phyloP scores from a whole-genome alignment of 2,888 invertebrate species.

The Argyresthia goedartella region DNA sequence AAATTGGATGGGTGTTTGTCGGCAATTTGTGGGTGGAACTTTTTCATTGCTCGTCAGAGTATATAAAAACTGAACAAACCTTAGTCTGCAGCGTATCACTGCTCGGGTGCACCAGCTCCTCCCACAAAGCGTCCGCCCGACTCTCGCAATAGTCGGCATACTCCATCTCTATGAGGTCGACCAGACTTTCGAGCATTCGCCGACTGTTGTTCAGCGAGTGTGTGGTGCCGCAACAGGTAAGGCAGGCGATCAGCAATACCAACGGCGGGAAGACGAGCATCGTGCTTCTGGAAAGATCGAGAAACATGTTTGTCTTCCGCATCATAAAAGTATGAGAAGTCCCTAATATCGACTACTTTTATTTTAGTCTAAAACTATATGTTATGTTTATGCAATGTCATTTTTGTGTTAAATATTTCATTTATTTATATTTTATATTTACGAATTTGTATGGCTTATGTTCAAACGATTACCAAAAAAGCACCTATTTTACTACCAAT shows the following conservation, averaged over 20 bases:
- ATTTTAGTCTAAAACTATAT: too few relatives aligned
- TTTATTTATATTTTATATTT: too few relatives aligned
- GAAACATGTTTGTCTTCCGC: background rate
- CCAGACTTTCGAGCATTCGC: constrained; percentile 42
- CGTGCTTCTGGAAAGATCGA: constrained; percentile 26
- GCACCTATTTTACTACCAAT: too few relatives aligned
- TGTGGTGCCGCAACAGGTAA: constrained; percentile 45
- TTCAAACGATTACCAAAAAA: too few relatives aligned
- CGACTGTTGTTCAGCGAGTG: constrained; percentile 44
- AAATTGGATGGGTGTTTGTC: too few relatives aligned
- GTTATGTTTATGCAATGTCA: too few relatives aligned
- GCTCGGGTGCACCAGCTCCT: constrained; percentile 37
- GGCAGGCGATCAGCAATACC: constrained; percentile 37
- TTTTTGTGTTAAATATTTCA: too few relatives aligned
- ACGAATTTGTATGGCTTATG: too few relatives aligned
- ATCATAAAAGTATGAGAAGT: too few relatives aligned
- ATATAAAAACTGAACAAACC: constrained; percentile 15
- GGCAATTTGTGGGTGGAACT: too few relatives aligned
- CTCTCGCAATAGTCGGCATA: constrained; percentile 57
- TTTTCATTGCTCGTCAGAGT: background rate
- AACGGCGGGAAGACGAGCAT: constrained; percentile 42
- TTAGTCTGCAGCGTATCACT: constrained; percentile 17
- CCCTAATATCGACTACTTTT: too few relatives aligned
- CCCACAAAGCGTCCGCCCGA: constrained; percentile 48
- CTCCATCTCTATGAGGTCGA: constrained; percentile 58